Percentiles rank a stretch among this genome's conserved stretches.
These are phyloP conservation scores for Eristalis pertinax DNA, from an alignment of 2,888 invertebrate genomes.

Conservation along the genomic window DNA sequence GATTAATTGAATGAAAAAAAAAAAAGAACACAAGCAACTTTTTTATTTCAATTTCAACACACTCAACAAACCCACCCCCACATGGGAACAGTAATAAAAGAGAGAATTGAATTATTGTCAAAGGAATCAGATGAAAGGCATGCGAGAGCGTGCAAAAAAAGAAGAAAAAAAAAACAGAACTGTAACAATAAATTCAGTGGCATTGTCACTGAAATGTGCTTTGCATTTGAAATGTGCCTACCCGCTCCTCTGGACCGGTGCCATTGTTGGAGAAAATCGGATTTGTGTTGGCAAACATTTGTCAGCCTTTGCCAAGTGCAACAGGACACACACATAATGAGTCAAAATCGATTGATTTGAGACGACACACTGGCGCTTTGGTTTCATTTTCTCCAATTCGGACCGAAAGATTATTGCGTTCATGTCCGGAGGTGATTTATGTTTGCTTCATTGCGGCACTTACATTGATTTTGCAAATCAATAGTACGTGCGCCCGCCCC, in stretches of 20 bases:
- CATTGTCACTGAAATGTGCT: not conserved
- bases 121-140: constrained; percentile 16
- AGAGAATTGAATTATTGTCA: constrained; percentile 26
- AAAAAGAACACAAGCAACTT: not conserved
- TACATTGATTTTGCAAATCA: not conserved
- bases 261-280: constrained; percentile 22
- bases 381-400: not conserved
- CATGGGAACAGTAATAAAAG: not conserved
- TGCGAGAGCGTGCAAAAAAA: not conserved
- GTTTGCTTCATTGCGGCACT: not conserved
- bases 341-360: not conserved
- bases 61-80: not conserved
- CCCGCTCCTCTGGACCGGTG: constrained; percentile 28
- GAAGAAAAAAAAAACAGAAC: not conserved
- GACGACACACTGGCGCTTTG: not conserved
- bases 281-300: constrained; percentile 30
- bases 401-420: not conserved
- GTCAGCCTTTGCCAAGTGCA: not conserved
- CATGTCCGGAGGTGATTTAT: not conserved
- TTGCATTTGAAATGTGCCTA: constrained; percentile 11
- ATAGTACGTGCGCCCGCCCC: not conserved
- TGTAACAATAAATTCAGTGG: constrained; percentile 25
- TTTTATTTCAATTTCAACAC: no score
- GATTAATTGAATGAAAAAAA: constrained; percentile 57
- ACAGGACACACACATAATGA: not conserved